phyloP scores from a whole-genome alignment of 2,113 vertebrate species.

The Hyperopisus bebe region DNA sequence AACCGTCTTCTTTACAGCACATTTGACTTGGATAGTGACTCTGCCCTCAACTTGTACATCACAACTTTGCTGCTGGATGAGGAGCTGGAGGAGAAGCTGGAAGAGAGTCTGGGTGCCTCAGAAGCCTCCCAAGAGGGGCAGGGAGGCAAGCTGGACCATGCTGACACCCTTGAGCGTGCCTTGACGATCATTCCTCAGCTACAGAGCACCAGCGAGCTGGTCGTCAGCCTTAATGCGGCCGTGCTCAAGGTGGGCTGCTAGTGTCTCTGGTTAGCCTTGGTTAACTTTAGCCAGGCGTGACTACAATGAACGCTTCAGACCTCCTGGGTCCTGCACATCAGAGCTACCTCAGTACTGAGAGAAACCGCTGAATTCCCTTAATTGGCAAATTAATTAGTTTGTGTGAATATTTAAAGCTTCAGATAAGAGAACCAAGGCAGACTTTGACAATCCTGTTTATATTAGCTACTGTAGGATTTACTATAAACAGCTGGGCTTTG shows the following conservation, averaged over 20 bases:
- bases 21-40: conserved; percentile 73
- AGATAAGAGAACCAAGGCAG: not conserved
- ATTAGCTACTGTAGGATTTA: not conserved
- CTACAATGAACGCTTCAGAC: not conserved
- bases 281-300: not conserved
- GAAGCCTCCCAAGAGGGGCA: conserved; percentile 14
- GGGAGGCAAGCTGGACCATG: conserved; percentile 37
- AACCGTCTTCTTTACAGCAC: conserved; percentile 54
- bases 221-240: conserved; percentile 69
- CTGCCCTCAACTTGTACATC: conserved; percentile 79
- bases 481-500: not conserved
- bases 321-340: not conserved
- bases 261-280: not conserved
- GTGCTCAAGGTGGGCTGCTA: conserved; percentile 69
- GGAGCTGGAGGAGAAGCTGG: conserved; percentile 37
- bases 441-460: not conserved
- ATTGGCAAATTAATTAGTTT: not conserved
- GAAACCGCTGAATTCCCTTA: not conserved
- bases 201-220: conserved; percentile 66
- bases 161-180: conserved; percentile 60
- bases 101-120: conserved; percentile 8
- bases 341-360: not conserved
- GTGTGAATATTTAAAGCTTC: not conserved
- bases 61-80: conserved; percentile 77
- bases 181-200: conserved; percentile 75